phyloP scores from a whole-genome alignment of 1,140 invertebrate species.

The Lepidurus couesii region DNA sequence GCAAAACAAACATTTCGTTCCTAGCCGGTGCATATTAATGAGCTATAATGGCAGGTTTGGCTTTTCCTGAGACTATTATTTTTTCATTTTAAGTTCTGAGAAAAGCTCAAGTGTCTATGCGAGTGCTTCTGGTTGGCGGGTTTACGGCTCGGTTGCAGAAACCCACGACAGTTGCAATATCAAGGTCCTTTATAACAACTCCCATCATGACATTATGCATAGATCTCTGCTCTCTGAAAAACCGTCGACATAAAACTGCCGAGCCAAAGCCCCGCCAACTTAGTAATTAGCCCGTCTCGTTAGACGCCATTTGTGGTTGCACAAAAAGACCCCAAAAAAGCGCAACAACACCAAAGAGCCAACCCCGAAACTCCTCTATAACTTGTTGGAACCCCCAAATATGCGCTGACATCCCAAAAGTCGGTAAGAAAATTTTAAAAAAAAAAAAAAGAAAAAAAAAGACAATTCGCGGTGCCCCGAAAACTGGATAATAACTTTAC shows the following conservation, averaged over 20 bases:
- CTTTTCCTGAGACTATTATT: conserved; percentile 1
- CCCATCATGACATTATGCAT: conserved; percentile 22
- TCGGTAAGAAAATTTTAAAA: neutral
- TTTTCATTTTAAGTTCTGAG: conserved; percentile 22
- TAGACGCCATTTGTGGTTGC: conserved; percentile 21
- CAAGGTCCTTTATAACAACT: conserved; percentile 22
- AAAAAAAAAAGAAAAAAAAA: neutral
- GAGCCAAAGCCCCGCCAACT: conserved; percentile 16
- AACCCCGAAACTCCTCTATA: conserved; percentile 3
- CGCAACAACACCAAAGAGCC: neutral
- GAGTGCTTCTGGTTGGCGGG: conserved; percentile 16
- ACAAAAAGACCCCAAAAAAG: conserved; percentile 19
- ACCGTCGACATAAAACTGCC: conserved; percentile 21
- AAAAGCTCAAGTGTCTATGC: neutral
- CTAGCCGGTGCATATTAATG: conserved; percentile 12
- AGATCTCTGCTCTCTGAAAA: conserved; percentile 8
- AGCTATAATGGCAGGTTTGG: conserved; percentile 21
- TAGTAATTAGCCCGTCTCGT: conserved; percentile 21
- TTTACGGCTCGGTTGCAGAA: conserved; percentile 13
- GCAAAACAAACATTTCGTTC: conserved; percentile 16
- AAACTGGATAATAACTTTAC: neutral
- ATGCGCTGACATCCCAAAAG: neutral
- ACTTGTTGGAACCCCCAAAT: conserved; percentile 11
- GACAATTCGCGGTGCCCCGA: neutral
- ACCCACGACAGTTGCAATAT: conserved; percentile 18